These are phyloP conservation scores for Chaetodon auriga DNA, from an alignment of 2,113 vertebrate species.

Conservation along the genomic window DNA sequence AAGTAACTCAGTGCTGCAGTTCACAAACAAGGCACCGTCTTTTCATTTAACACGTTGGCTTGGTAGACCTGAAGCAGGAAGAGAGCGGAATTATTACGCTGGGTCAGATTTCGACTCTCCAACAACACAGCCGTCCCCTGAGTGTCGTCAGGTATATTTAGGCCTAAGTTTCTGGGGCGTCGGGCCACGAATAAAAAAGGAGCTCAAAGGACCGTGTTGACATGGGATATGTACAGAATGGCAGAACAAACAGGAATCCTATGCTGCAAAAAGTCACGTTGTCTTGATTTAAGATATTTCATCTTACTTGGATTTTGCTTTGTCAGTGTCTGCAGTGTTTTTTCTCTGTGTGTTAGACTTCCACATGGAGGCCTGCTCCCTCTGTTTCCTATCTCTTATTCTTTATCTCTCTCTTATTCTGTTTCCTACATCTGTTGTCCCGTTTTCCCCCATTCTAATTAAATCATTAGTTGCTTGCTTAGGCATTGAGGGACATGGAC, in stretches of 20 bases:
- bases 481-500: slow-evolving; percentile 36
- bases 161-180: slow-evolving; percentile 56
- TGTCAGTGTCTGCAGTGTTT: not conserved
- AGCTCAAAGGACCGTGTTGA: slow-evolving; percentile 66
- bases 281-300: no score
- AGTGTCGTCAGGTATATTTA: slow-evolving; percentile 77
- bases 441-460: slow-evolving; percentile 41
- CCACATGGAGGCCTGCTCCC: not conserved
- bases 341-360: slow-evolving; percentile 41
- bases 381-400: slow-evolving; percentile 4
- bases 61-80: not conserved
- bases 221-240: slow-evolving; percentile 45
- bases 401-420: slow-evolving; percentile 28
- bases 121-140: slow-evolving; percentile 11
- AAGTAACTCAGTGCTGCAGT: not conserved
- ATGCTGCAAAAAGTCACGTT: not conserved
- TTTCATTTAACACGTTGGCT: slow-evolving; percentile 1
- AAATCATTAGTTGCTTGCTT: slow-evolving; percentile 66
- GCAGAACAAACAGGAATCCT: slow-evolving; percentile 51
- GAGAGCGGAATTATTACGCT: slow-evolving; percentile 8
- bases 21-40: slow-evolving; percentile 7
- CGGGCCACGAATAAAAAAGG: slow-evolving; percentile 63
- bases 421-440: slow-evolving; percentile 39
- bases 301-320: no score
- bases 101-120: slow-evolving; percentile 11